Evolutionary conservation across 2,888 invertebrate genomes (phyloP), one percentile per base, ranked within the genome.

Genomic region (Ceriagrion tenellum): DNA sequence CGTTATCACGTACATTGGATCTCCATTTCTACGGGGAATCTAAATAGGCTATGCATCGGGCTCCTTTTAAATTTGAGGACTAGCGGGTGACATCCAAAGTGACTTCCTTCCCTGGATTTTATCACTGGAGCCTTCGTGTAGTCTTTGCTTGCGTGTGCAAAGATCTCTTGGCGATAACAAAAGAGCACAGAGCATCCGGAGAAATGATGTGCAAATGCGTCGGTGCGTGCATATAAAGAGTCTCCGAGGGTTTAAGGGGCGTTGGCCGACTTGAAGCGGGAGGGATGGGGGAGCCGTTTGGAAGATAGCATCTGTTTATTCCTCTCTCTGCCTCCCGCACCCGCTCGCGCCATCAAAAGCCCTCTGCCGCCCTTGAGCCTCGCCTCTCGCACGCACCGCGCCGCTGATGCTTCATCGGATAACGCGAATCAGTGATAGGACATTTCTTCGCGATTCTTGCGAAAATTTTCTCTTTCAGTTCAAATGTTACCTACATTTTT

Each of bases 151-250:
- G 81, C 35, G 81, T 35, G 81, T 81, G 30, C 30, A 26, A 26
- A 81, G 81, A 81, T 81, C 30, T 2, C 47, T 6, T 18, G 16
- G 81, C 35, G 81, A 81, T 81, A 81, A 26, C 81, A 13, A 35
- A n/a, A 69, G 69, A 23, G n/a, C 69, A 69, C 12, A 69, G 69
- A n/a, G n/a, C 69, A 69, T 26, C n/a, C 13, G 12, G 81, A 4
- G 35, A 81, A 81, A 81, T 81, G 81, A 81, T 81, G 81, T 81
- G 81, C 81, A 35, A 35, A 81, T n/a, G 30, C 26, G 35, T 69
- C 69, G 69, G 69, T 69, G 69, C 47, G 47, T 47, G n/a, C 69
- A 69, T 26, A 69, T 69, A 69, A 47, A 47, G 47, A 47, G 47
- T 47, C 47, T 4, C 47, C 47, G 47, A 47, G 47, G 13, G 69